phyloP scores from a whole-genome alignment of 2,113 vertebrate species.

The Physeter macrocephalus region DNA sequence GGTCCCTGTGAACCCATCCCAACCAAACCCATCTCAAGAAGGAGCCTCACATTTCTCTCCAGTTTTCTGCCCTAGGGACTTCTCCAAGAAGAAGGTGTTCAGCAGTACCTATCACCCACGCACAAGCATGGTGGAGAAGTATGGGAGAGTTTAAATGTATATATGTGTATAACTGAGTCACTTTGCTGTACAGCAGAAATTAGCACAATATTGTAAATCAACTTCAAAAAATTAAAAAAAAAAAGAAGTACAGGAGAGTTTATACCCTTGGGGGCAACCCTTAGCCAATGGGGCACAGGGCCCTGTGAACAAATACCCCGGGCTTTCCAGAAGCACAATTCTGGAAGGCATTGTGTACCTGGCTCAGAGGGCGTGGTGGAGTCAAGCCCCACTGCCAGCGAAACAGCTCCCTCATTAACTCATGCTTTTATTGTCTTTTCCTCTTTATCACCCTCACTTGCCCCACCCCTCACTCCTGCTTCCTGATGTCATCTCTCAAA shows the following conservation, averaged over 20 bases:
- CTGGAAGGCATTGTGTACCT: neutral
- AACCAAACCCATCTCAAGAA: neutral
- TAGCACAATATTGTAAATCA: neutral
- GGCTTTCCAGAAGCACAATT: neutral
- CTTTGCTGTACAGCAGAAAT: neutral
- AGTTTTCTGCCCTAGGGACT: neutral
- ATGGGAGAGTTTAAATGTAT: neutral
- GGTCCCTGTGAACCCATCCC: neutral
- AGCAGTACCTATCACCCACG: neutral
- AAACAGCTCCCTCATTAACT: neutral
- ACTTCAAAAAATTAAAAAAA: neutral
- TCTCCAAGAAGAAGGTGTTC: neutral
- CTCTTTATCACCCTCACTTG: neutral
- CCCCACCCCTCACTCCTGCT: neutral
- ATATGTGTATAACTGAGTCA: neutral
- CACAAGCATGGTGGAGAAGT: neutral
- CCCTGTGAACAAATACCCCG: neutral
- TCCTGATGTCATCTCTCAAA: neutral
- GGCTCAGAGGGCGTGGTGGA: neutral
- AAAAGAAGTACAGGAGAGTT: neutral
- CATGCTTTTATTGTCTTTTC: no score
- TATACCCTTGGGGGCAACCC: neutral
- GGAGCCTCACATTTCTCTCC: neutral
- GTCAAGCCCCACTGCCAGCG: neutral
- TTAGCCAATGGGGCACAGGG: neutral